These are phyloP conservation scores for Eumaeus atala DNA, from an alignment of 1,140 invertebrate genomes.

Conservation along the genomic window DNA sequence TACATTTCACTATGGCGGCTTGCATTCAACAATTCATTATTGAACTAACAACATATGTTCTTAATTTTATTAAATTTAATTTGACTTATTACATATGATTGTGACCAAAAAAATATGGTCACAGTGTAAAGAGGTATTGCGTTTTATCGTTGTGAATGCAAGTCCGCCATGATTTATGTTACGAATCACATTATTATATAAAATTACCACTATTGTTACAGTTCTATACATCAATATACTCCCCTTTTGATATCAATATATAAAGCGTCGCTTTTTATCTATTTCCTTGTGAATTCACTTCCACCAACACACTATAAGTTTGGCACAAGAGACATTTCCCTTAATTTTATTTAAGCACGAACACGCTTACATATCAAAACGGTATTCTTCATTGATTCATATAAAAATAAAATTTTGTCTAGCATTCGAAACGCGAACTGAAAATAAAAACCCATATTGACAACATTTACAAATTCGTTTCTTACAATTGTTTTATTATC, in stretches of 20 bases:
- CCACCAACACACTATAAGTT: slow-evolving; percentile 1
- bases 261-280: background rate
- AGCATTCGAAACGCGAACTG: slow-evolving; percentile 3
- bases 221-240: background rate
- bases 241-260: slow-evolving; percentile 1
- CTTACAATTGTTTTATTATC: slow-evolving; percentile 1
- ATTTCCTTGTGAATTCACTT: slow-evolving; percentile 1
- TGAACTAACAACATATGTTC: background rate
- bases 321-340: slow-evolving; percentile 4
- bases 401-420: slow-evolving; percentile 10
- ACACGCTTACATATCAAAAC: background rate
- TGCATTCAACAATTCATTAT: slow-evolving; percentile 17
- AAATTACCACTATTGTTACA: slow-evolving; percentile 5
- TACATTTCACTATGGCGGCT: slow-evolving; percentile 26
- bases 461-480: too few species aligned
- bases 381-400: background rate
- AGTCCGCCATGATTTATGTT: background rate
- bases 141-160: slow-evolving; percentile 2
- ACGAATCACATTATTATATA: background rate
- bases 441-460: slow-evolving; percentile 9
- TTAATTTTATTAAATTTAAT: too few species aligned
- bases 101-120: too few species aligned
- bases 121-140: too few species aligned
- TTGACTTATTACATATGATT: too few species aligned
- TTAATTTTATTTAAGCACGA: background rate